These are phyloP conservation scores for Celastrina argiolus DNA, from an alignment of 2,888 invertebrate genomes.

Conservation along the genomic window DNA sequence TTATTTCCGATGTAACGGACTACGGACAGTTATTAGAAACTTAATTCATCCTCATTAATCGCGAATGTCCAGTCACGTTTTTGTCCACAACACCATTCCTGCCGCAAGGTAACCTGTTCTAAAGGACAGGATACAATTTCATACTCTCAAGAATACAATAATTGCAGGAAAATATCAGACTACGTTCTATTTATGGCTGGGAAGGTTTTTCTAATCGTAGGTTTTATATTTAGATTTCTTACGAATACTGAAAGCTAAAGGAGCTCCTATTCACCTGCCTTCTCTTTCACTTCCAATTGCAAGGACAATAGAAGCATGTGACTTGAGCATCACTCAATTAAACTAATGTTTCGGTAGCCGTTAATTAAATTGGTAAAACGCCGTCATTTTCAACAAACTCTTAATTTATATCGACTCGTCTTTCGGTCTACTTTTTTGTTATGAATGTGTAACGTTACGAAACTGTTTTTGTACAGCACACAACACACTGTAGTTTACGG, in stretches of 20 bases:
- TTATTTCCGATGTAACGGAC: conserved; percentile 1
- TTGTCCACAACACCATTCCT: conserved; percentile 7
- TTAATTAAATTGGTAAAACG: too few species aligned
- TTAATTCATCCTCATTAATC: conserved; percentile 18
- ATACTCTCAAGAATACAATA: conserved; percentile 3
- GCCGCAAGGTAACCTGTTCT: conserved; percentile 16
- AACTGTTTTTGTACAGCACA: neutral
- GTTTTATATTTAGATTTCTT: neutral
- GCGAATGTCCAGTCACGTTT: conserved; percentile 12
- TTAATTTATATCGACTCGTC: neutral
- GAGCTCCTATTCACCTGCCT: too few species aligned
- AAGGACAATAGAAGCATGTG: too few species aligned
- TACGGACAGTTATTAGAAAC: neutral
- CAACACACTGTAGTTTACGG: conserved; percentile 1
- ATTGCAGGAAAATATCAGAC: neutral
- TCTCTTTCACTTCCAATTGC: too few species aligned
- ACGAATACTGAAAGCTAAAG: too few species aligned
- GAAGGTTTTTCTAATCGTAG: neutral
- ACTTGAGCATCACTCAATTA: too few species aligned
- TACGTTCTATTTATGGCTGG: neutral
- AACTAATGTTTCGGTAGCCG: too few species aligned
- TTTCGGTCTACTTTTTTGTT: conserved; percentile 1
- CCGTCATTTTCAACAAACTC: neutral
- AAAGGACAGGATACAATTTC: conserved; percentile 18
- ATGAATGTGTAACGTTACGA: conserved; percentile 6